A percentile compares a stretch with the other conserved stretches of the same genome.
phyloP scores from a whole-genome alignment of 64 coral and sea anemone species.

The Montipora foliosa region DNA sequence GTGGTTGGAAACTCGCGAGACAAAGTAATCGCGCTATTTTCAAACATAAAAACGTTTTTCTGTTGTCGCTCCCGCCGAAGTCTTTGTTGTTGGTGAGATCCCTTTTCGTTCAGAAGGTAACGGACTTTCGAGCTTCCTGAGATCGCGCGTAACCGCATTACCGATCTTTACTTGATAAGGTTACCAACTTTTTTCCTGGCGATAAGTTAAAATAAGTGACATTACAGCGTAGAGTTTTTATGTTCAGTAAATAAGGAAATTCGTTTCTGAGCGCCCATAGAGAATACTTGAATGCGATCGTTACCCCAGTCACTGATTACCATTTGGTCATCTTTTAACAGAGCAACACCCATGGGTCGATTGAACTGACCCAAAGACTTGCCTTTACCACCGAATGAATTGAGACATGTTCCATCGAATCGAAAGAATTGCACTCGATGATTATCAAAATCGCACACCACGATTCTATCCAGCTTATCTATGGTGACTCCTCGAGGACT shows the following conservation, averaged over 20 bases:
- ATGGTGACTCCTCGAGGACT: slow-evolving; percentile 81
- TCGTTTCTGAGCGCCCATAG: background rate
- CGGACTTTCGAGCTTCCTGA: too few relatives aligned
- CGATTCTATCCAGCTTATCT: slow-evolving; percentile 78
- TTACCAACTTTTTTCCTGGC: background rate
- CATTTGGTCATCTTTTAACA: slow-evolving; percentile 61
- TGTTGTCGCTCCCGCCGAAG: too few relatives aligned
- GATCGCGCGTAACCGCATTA: too few relatives aligned
- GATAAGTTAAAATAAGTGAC: background rate
- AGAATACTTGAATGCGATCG: slow-evolving; percentile 85
- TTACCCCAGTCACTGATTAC: slow-evolving; percentile 96
- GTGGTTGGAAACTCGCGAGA: too few relatives aligned
- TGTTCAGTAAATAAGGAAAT: slow-evolving; percentile 24
- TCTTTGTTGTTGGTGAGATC: too few relatives aligned
- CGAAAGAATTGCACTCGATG: slow-evolving; percentile 90
- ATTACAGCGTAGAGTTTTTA: slow-evolving; percentile 10
- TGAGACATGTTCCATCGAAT: slow-evolving; percentile 79
- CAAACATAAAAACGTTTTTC: too few relatives aligned
- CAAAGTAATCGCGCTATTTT: too few relatives aligned
- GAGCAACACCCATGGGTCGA: slow-evolving; percentile 83
- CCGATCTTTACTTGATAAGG: background rate
- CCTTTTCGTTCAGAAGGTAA: too few relatives aligned
- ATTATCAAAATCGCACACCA: slow-evolving; percentile 97
- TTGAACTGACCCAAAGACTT: slow-evolving; percentile 89
- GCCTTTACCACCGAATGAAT: slow-evolving; percentile 86